A percentile compares a stretch with the other conserved stretches of the same genome.
Conservation (phyloP, 1,140 invertebrate genomes). For the Brachionus manjavacas region DNA sequence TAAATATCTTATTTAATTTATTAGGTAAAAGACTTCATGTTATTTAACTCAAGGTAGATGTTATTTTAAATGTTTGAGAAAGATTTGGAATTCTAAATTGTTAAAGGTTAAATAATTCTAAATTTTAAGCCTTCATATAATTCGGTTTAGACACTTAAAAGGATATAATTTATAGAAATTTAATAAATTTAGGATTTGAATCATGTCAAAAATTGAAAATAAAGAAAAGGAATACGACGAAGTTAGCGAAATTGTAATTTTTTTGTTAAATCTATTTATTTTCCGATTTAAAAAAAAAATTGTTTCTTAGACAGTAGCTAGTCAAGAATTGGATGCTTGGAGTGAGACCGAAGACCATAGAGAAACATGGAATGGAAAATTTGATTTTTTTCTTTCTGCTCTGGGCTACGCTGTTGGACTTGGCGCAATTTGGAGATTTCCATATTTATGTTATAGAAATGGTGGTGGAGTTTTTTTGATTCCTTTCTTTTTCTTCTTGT, state of each 20-base stretch:
- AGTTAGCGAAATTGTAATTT: constrained; percentile 5
- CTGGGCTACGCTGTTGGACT: constrained; percentile 60
- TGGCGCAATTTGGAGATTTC: constrained; percentile 59
- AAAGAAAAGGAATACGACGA: constrained; percentile 20
- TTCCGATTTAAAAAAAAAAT: background rate
- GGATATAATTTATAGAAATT: background rate
- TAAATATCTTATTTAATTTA: background rate
- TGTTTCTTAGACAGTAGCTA: background rate
- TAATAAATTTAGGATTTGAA: background rate
- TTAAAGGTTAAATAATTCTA: background rate
- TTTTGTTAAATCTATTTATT: background rate
- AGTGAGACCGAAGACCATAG: constrained; percentile 53
- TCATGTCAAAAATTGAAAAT: background rate
- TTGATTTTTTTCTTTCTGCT: constrained; percentile 58
- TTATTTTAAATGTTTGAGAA: constrained; percentile 1
- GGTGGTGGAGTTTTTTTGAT: constrained; percentile 55
- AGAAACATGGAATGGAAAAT: constrained; percentile 62
- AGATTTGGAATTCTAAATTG: background rate
- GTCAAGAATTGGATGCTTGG: background rate
- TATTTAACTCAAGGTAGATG: constrained; percentile 24
- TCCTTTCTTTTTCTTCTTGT: constrained; percentile 49
- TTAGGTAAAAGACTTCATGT: background rate
- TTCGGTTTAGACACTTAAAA: background rate
- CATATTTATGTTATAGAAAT: constrained; percentile 59
- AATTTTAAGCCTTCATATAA: background rate